A percentile compares a stretch with the other conserved stretches of the same genome.
phyloP scores from a whole-genome alignment of 2,113 vertebrate species.

The Procavia capensis region DNA sequence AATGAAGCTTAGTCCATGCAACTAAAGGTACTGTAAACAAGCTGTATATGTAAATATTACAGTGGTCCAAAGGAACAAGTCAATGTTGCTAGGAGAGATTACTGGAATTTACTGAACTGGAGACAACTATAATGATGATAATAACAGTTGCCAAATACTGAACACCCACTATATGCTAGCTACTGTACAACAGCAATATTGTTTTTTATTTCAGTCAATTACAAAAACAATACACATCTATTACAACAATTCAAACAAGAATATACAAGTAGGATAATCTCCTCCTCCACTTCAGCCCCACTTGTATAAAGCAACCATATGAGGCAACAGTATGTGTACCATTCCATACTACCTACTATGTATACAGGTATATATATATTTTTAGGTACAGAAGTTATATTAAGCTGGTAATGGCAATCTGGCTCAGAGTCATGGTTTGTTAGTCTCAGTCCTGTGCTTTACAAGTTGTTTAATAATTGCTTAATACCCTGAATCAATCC shows the following conservation, averaged over 20 bases:
- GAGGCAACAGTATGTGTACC: neutral
- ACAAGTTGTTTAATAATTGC: neutral
- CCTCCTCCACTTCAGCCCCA: neutral
- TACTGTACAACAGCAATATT: neutral
- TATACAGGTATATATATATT: neutral
- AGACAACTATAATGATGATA: neutral
- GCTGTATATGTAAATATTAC: neutral
- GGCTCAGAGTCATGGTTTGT: neutral
- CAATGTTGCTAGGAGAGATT: neutral
- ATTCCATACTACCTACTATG: neutral
- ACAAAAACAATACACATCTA: neutral
- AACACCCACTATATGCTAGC: neutral
- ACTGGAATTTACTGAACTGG: neutral
- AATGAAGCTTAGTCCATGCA: neutral
- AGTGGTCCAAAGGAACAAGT: neutral
- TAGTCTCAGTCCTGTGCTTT: neutral
- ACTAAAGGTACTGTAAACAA: neutral
- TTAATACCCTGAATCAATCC: neutral
- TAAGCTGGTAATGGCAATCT: neutral
- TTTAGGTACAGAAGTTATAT: neutral
- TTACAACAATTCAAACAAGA: neutral
- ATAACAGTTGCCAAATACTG: neutral
- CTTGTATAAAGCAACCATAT: neutral
- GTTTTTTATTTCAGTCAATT: constrained; percentile 3
- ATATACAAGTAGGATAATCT: neutral